Evolutionary conservation across 2,113 vertebrate genomes (phyloP).

Genomic region (Dascyllus trimaculatus): DNA sequence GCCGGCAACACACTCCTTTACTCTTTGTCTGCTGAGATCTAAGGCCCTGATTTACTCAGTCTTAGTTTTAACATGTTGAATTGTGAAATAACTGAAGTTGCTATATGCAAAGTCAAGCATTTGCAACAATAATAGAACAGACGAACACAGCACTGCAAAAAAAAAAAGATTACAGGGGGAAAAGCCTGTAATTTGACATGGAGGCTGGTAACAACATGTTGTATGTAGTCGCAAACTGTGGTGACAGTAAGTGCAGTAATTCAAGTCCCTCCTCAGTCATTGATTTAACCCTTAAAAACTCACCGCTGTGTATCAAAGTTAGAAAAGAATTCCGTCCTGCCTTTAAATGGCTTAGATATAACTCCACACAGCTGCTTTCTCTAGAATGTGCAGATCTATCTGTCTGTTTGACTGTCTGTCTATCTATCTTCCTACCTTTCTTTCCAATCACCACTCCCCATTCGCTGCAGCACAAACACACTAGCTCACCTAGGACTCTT

Average conservation of each 20-base stretch:
- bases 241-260: slow-evolving; percentile 13
- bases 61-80: not conserved
- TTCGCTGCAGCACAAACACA: no score
- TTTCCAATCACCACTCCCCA: no score
- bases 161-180: not conserved
- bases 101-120: not conserved
- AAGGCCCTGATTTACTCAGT: not conserved
- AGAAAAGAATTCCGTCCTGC: no score
- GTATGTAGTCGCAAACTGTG: not conserved
- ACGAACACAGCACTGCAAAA: not conserved
- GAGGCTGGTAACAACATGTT: slow-evolving; percentile 19
- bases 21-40: not conserved
- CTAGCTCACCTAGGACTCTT: no score
- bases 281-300: no score
- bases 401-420: no score
- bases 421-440: no score
- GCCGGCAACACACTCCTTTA: not conserved
- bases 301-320: no score
- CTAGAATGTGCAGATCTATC: no score
- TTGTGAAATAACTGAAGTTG: not conserved
- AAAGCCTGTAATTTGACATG: slow-evolving; percentile 29
- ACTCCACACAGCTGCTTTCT: no score
- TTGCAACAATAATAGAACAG: slow-evolving; percentile 1
- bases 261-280: no score
- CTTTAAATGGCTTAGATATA: no score